phyloP scores from a whole-genome alignment of 2,113 vertebrate species.

The Telmatochromis bifrenatus region DNA sequence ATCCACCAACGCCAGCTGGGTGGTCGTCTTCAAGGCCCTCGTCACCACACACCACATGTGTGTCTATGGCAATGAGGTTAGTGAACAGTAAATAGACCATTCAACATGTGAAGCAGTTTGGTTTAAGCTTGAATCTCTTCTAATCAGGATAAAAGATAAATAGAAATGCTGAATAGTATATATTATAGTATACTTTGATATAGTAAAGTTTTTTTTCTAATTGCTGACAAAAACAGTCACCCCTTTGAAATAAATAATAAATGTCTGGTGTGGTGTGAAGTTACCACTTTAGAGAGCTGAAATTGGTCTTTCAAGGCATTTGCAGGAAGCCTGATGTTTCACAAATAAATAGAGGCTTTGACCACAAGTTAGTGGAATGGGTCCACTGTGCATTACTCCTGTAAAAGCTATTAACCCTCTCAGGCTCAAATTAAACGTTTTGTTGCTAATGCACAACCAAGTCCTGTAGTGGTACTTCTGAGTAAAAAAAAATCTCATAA shows the following conservation, averaged over 20 bases:
- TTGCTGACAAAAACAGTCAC: background rate
- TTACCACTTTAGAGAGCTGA: background rate
- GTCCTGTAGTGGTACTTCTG: too few relatives aligned
- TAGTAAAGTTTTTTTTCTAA: background rate
- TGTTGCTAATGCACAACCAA: too few relatives aligned
- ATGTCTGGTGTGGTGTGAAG: background rate
- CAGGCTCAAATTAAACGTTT: accelerated
- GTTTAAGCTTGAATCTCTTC: background rate
- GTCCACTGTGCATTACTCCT: background rate
- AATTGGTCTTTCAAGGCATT: background rate
- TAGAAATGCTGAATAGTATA: background rate
- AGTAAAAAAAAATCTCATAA: too few relatives aligned
- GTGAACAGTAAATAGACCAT: background rate
- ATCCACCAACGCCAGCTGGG: constrained; percentile 90
- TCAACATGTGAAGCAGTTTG: too few relatives aligned
- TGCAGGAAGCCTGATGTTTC: background rate
- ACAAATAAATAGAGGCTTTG: background rate
- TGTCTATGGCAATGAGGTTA: constrained; percentile 96
- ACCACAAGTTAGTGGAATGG: background rate
- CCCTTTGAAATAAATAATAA: background rate
- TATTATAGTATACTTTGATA: background rate
- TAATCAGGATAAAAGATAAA: background rate
- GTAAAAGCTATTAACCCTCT: background rate
- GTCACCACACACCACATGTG: constrained; percentile 95
- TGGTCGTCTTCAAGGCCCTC: constrained; percentile 98